Evolutionary conservation across 2,113 vertebrate genomes (phyloP).

Genomic region (Eonycteris spelaea): DNA sequence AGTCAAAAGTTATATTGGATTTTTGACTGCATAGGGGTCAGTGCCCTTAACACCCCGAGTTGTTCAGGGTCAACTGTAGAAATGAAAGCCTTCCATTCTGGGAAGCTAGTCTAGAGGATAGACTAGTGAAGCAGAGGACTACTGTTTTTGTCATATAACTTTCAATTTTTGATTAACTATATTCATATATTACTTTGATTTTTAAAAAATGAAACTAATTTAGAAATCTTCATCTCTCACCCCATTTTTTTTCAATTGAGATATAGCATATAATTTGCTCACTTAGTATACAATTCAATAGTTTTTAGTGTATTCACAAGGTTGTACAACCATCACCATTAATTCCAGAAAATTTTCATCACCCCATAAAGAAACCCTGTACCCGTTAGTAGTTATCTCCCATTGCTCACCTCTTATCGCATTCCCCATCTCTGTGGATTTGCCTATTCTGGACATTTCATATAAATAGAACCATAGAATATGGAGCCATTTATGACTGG

Average conservation of each 20-base stretch:
- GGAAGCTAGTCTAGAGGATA: background rate
- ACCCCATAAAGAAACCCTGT: background rate
- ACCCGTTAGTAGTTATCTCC: background rate
- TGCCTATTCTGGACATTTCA: too few species aligned
- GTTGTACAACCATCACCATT: background rate
- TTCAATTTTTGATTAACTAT: background rate
- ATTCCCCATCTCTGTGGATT: too few species aligned
- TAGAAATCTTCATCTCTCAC: background rate
- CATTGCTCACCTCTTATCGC: background rate
- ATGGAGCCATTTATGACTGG: background rate
- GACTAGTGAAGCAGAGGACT: background rate
- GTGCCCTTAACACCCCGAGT: too few species aligned
- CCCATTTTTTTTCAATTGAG: background rate
- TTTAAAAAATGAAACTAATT: background rate
- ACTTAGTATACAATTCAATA: background rate
- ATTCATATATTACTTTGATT: background rate
- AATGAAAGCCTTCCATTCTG: background rate
- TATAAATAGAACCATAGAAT: background rate
- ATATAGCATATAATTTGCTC: background rate
- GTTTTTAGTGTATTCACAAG: background rate
- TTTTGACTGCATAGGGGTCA: too few species aligned
- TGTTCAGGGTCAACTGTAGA: background rate
- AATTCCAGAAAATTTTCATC: background rate
- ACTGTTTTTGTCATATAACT: background rate
- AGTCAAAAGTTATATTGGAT: too few species aligned